Evolutionary conservation across 2,797 vertebrate species (phyloP).

Genomic region (Hydrolagus colliei): DNA sequence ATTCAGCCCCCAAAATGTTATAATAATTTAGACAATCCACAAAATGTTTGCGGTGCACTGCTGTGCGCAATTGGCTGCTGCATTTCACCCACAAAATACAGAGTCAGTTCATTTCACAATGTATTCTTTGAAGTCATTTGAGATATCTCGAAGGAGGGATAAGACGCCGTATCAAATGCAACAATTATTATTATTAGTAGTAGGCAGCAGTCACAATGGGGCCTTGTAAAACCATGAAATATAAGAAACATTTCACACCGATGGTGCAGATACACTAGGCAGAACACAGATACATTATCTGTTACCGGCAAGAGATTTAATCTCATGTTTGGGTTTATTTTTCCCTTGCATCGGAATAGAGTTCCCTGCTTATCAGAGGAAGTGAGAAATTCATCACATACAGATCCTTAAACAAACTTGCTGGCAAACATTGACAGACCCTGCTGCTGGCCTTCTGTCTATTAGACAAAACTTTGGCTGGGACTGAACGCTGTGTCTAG

Average conservation of each 20-base stretch:
- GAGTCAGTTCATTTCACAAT: too few species aligned
- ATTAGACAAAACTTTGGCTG: slow-evolving; percentile 54
- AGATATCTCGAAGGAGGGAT: too few species aligned
- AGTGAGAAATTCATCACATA: slow-evolving; percentile 50
- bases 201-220: not conserved
- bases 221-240: slow-evolving; percentile 33
- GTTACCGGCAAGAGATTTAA: slow-evolving; percentile 30
- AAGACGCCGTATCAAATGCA: too few species aligned
- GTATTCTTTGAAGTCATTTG: too few species aligned
- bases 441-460: slow-evolving; percentile 51
- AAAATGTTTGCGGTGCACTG: too few species aligned
- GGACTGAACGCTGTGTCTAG: slow-evolving; percentile 47
- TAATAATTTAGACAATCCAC: too few species aligned
- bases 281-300: slow-evolving; percentile 39
- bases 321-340: slow-evolving; percentile 36
- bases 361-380: slow-evolving; percentile 45
- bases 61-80: too few species aligned
- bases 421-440: slow-evolving; percentile 58
- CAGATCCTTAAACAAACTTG: slow-evolving; percentile 54
- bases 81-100: too few species aligned
- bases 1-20: slow-evolving; percentile 2
- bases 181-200: not conserved
- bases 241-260: not conserved
- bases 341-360: slow-evolving; percentile 41
- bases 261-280: slow-evolving; percentile 32